Conservation (phyloP, 2,888 invertebrate genomes). For the Maniola hyperantus region DNA sequence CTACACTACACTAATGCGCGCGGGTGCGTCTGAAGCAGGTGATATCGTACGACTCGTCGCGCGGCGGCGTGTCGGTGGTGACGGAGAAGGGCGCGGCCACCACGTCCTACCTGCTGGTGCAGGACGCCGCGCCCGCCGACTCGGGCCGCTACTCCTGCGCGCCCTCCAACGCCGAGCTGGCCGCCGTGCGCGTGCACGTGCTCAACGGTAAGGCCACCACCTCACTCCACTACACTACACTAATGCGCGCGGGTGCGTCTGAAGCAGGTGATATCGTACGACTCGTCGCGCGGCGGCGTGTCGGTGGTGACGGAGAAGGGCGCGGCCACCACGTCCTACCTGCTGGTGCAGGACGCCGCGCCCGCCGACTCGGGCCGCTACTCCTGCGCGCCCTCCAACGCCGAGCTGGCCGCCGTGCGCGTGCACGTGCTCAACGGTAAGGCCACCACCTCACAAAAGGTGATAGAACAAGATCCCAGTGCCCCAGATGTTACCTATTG, state of each 20-base stretch:
- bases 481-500: too few species aligned
- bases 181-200: constrained; percentile 94
- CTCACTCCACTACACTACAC: too few species aligned
- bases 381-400: constrained; percentile 95
- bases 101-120: constrained; percentile 94
- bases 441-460: not conserved
- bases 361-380: constrained; percentile 94
- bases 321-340: constrained; percentile 93
- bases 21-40: constrained; percentile 84
- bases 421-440: constrained; percentile 96
- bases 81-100: constrained; percentile 95
- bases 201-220: constrained; percentile 88
- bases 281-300: constrained; percentile 93
- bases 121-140: constrained; percentile 92
- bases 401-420: constrained; percentile 93
- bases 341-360: constrained; percentile 94
- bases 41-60: constrained; percentile 94
- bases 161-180: constrained; percentile 95
- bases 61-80: constrained; percentile 94
- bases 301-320: constrained; percentile 96
- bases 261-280: constrained; percentile 93
- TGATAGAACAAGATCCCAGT: too few species aligned
- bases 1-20: too few species aligned
- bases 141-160: constrained; percentile 96
- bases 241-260: too few species aligned